Evolutionary conservation across 2,113 vertebrate genomes (phyloP).

Genomic region (Phrynosoma blainvillii): DNA sequence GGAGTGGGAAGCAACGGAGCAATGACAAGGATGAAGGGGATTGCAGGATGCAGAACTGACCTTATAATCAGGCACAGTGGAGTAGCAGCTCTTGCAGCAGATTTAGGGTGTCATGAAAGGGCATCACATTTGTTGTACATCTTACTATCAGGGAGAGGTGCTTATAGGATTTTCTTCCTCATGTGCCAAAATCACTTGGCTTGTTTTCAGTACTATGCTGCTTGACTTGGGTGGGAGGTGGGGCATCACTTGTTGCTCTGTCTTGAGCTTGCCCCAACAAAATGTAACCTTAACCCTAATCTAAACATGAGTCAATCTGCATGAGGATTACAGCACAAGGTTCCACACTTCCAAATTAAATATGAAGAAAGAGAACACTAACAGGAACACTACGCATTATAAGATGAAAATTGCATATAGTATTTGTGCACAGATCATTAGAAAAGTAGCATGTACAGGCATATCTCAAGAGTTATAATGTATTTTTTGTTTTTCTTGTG

Average conservation of each 20-base stretch:
- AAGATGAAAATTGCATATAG: background rate
- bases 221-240: background rate
- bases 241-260: background rate
- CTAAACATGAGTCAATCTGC: no score
- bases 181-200: background rate
- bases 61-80: background rate
- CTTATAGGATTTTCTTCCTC: background rate
- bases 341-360: background rate
- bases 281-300: background rate
- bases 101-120: background rate
- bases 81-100: background rate
- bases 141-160: background rate
- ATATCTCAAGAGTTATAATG: background rate
- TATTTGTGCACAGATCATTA: background rate
- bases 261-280: background rate
- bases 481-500: background rate
- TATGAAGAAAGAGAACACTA: background rate
- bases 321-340: no score
- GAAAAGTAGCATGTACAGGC: background rate
- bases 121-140: background rate
- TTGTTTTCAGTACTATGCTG: background rate
- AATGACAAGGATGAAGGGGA: background rate
- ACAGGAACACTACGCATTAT: background rate
- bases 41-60: background rate
- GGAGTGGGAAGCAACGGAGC: background rate